Conservation (phyloP, 1,140 invertebrate species). For the Meteorus sp. region DNA sequence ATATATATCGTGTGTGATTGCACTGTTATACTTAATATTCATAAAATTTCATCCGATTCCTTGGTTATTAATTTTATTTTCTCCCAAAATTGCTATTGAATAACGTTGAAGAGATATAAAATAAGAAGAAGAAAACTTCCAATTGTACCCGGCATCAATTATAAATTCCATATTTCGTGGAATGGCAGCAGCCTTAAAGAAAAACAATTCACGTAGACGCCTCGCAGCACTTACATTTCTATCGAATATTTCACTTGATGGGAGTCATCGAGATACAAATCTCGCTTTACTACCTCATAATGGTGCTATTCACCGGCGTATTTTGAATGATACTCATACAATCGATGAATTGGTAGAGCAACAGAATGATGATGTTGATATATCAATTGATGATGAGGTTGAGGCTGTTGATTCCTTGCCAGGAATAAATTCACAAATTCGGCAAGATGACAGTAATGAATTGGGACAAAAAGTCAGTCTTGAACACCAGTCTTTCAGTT, state of each 20-base stretch:
- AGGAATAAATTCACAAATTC: conserved; percentile 26
- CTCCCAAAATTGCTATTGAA: too few species aligned
- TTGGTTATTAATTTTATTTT: neutral
- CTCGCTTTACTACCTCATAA: conserved; percentile 63
- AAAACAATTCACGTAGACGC: conserved; percentile 69
- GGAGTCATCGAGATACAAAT: conserved; percentile 83
- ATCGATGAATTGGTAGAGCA: conserved; percentile 22
- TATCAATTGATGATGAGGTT: conserved; percentile 31
- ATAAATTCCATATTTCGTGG: too few species aligned
- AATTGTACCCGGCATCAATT: too few species aligned
- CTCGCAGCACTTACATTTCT: conserved; percentile 88
- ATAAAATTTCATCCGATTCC: neutral
- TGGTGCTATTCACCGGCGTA: conserved; percentile 46
- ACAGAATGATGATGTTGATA: conserved; percentile 32
- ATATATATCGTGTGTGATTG: neutral
- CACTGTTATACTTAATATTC: neutral
- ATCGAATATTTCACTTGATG: conserved; percentile 92
- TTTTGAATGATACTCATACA: conserved; percentile 35
- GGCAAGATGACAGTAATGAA: conserved; percentile 19
- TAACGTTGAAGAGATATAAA: too few species aligned
- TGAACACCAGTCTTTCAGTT: conserved; percentile 65
- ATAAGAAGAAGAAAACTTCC: too few species aligned
- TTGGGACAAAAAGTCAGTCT: conserved; percentile 31
- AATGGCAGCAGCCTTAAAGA: conserved; percentile 63
- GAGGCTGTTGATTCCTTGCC: conserved; percentile 31